Evolutionary conservation across 1,140 invertebrate species (phyloP).

Genomic region (Drosophila suzukii): DNA sequence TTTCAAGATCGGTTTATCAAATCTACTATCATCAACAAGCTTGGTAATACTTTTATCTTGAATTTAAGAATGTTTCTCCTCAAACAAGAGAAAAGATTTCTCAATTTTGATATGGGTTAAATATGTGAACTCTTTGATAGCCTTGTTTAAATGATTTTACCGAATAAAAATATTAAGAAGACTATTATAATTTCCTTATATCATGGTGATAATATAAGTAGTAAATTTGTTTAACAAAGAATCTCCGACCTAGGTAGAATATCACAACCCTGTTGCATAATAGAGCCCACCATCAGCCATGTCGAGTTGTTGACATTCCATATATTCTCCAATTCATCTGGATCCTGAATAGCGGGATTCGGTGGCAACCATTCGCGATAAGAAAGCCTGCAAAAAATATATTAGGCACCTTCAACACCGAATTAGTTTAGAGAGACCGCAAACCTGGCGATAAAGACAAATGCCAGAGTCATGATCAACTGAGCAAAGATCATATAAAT

Average conservation of each 20-base stretch:
- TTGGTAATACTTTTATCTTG: no score
- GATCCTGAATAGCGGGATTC: constrained; percentile 89
- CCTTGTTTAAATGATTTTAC: no score
- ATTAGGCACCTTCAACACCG: rapidly evolving
- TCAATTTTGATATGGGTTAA: no score
- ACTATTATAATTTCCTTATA: no score
- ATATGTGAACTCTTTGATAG: no score
- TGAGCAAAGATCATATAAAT: constrained; percentile 98
- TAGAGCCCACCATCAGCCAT: constrained; percentile 92
- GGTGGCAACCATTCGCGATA: constrained; percentile 95
- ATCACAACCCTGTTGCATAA: constrained; percentile 93
- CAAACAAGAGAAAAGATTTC: no score
- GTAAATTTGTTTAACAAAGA: not conserved
- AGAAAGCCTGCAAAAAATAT: constrained; percentile 87
- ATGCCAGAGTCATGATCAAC: constrained; percentile 94
- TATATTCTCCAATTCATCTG: constrained; percentile 91
- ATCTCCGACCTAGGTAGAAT: constrained; percentile 89
- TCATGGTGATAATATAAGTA: no score
- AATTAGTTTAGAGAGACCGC: not conserved
- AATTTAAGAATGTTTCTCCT: no score
- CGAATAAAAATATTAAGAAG: no score
- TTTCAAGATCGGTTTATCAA: no score
- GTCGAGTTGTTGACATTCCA: constrained; percentile 91
- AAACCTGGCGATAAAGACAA: constrained; percentile 96
- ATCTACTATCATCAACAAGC: no score